A percentile compares a stretch with the other conserved stretches of the same genome.
Conservation (phyloP, 1,140 invertebrate species). For the Musca domestica region DNA sequence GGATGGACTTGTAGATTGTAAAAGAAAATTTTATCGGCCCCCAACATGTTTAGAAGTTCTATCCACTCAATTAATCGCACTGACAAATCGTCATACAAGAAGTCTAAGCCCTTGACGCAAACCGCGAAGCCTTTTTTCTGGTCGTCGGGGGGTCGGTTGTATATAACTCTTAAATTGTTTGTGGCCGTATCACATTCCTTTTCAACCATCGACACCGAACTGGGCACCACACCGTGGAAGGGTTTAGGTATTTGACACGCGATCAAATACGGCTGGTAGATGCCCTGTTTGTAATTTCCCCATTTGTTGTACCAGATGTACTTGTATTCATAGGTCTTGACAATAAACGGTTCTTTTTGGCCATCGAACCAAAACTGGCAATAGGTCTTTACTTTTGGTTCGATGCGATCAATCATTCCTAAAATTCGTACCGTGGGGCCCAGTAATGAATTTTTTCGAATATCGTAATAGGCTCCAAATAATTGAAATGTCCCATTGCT, state of each 20-base stretch:
- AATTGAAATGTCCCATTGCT: conserved; percentile 84
- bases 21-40: conserved; percentile 90
- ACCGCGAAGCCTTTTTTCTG: conserved; percentile 84
- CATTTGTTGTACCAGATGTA: conserved; percentile 93
- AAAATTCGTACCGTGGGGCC: conserved; percentile 82
- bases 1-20: conserved; percentile 89
- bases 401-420: conserved; percentile 86
- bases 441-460: conserved; percentile 70
- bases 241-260: conserved; percentile 80
- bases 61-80: conserved; percentile 94
- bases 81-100: conserved; percentile 86
- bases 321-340: conserved; percentile 83
- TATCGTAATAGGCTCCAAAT: conserved; percentile 86
- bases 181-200: conserved; percentile 79
- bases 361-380: conserved; percentile 91
- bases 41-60: conserved; percentile 79
- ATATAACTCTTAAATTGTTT: conserved; percentile 84
- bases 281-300: conserved; percentile 90
- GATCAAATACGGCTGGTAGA: conserved; percentile 87
- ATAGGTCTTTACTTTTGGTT: conserved; percentile 76
- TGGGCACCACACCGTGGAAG: conserved; percentile 71
- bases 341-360: conserved; percentile 73
- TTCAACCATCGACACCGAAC: conserved; percentile 84
- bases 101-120: conserved; percentile 92
- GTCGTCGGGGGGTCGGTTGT: conserved; percentile 66